A percentile compares a stretch with the other conserved stretches of the same genome.
Evolutionary conservation across 2,797 vertebrate species (phyloP).

Genomic region (Danio tinwini): DNA sequence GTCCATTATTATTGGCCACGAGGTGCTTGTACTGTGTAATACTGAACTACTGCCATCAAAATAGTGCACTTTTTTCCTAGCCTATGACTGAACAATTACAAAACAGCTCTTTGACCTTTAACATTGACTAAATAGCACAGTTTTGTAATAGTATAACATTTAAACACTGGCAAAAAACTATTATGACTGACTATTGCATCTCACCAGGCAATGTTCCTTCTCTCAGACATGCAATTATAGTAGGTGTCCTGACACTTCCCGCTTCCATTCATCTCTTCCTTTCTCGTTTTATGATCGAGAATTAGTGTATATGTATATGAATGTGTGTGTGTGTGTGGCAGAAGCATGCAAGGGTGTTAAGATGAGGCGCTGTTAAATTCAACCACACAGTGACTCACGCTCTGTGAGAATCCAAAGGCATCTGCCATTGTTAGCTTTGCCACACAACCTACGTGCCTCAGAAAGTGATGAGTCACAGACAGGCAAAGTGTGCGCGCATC

Average conservation of each 20-base stretch:
- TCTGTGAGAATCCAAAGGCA: conserved; percentile 41
- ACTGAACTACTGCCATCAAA: neutral
- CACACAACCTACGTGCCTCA: conserved; percentile 35
- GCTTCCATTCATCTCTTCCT: conserved; percentile 51
- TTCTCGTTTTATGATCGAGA: conserved; percentile 24
- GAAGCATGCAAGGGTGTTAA: conserved; percentile 34
- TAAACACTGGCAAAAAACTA: conserved; percentile 15
- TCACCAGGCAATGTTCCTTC: conserved; percentile 4
- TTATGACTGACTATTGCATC: conserved; percentile 33
- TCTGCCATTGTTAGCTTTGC: conserved; percentile 40
- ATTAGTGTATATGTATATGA: conserved; percentile 41
- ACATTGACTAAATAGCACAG: neutral
- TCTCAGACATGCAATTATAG: conserved; percentile 46
- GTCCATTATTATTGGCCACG: neutral
- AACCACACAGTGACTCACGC: conserved; percentile 54
- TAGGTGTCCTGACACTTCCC: conserved; percentile 58
- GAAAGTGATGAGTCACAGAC: conserved; percentile 43
- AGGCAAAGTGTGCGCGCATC: neutral
- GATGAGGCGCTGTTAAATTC: conserved; percentile 46
- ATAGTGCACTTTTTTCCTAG: neutral
- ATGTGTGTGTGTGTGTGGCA: conserved; percentile 43
- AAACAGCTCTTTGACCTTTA: neutral
- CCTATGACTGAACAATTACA: neutral
- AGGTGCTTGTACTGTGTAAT: neutral
- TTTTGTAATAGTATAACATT: neutral